A percentile compares a stretch with the other conserved stretches of the same genome.
phyloP scores from a whole-genome alignment of 2,888 invertebrate species.

The Palloptera scutellata region DNA sequence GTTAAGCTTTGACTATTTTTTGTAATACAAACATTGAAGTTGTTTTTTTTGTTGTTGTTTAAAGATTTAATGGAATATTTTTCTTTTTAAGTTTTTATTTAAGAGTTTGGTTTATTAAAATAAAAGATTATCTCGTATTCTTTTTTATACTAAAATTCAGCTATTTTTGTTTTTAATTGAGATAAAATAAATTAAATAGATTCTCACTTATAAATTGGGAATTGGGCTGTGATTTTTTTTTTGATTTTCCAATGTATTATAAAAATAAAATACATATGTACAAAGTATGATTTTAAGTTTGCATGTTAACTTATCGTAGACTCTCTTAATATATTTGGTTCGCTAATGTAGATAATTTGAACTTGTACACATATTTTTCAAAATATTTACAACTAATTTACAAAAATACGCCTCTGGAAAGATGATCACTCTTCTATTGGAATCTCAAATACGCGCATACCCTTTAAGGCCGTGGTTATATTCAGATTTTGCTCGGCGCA shows the following conservation, averaged over 20 bases:
- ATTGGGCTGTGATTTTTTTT: neutral
- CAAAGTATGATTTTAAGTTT: no score
- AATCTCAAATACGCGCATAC: no score
- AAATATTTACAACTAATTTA: conserved; percentile 34
- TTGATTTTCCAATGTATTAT: neutral
- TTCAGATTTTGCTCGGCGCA: no score
- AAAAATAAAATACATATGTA: neutral
- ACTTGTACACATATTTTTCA: conserved; percentile 35
- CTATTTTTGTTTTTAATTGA: conserved; percentile 1
- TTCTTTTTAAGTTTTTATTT: no score
- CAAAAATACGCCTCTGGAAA: conserved; percentile 6
- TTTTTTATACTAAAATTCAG: neutral
- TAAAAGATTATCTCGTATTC: no score
- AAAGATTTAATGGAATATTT: no score
- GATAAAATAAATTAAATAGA: conserved; percentile 5
- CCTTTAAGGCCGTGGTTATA: no score
- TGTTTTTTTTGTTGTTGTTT: no score
- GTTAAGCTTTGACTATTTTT: neutral
- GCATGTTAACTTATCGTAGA: no score
- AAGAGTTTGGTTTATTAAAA: neutral
- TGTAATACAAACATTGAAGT: conserved; percentile 2
- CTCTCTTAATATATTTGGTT: conserved; percentile 21
- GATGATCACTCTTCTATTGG: neutral
- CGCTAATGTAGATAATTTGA: conserved; percentile 40
- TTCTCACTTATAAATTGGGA: conserved; percentile 23